A percentile compares a stretch with the other conserved stretches of the same genome.
phyloP scores from a whole-genome alignment of 2,888 invertebrate species.

The Phymatocera aterrima region DNA sequence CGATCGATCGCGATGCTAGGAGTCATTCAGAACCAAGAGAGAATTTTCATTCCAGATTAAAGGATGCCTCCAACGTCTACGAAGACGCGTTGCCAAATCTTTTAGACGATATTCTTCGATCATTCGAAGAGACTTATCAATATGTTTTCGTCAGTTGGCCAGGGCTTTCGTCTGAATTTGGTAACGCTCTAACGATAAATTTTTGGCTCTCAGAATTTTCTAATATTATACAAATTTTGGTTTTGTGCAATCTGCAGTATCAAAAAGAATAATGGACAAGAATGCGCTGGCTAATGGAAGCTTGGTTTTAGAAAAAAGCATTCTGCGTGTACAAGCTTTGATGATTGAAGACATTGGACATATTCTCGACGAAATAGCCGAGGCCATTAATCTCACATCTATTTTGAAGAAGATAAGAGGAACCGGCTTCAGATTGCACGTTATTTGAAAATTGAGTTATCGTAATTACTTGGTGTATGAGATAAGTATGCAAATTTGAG shows the following conservation, averaged over 20 bases:
- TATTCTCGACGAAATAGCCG: neutral
- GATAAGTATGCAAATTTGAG: no score
- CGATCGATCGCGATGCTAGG: neutral
- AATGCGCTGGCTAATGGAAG: neutral
- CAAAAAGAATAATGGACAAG: neutral
- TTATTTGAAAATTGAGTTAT: neutral
- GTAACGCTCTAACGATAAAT: neutral
- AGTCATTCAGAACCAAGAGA: neutral
- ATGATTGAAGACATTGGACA: neutral
- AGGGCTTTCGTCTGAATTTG: neutral
- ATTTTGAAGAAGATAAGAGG: neutral
- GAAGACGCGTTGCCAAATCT: neutral
- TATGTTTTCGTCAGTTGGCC: neutral
- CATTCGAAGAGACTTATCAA: neutral
- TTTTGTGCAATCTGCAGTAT: no score
- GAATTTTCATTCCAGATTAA: neutral
- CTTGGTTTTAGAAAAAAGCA: neutral
- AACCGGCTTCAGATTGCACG: neutral
- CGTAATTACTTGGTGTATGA: neutral
- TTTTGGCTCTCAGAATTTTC: no score
- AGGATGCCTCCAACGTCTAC: neutral
- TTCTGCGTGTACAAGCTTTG: neutral
- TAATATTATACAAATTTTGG: no score
- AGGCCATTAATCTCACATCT: neutral
- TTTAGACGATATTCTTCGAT: neutral